Evolutionary conservation across 2,888 invertebrate genomes (phyloP).

Genomic region (Imbricaverruca yamaguchii): DNA sequence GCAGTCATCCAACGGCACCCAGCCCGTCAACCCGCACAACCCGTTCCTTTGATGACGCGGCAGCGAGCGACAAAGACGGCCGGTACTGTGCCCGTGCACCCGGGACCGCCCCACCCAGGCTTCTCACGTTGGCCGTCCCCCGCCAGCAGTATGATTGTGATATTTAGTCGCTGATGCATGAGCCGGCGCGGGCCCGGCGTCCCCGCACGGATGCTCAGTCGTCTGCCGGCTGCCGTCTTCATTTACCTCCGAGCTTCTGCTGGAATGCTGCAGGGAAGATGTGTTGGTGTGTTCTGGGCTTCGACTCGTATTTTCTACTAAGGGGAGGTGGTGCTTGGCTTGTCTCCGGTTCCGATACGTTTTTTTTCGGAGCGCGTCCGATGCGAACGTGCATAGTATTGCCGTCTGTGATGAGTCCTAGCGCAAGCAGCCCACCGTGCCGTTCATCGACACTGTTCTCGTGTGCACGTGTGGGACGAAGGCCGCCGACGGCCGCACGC

Average conservation of each 20-base stretch:
- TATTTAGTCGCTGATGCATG: background rate
- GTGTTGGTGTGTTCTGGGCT: background rate
- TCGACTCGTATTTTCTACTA: background rate
- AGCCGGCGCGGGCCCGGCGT: background rate
- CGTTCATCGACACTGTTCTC: too few species aligned
- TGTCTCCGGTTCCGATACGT: too few species aligned
- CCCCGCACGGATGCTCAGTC: background rate
- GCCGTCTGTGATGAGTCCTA: too few species aligned
- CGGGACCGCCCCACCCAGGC: too few species aligned
- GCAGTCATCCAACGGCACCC: background rate
- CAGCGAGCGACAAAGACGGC: background rate
- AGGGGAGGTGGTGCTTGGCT: background rate
- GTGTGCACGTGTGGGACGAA: too few species aligned
- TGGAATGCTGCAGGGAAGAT: background rate
- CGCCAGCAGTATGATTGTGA: slow-evolving; percentile 1
- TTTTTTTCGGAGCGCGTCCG: too few species aligned
- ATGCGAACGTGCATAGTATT: too few species aligned
- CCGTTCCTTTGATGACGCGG: slow-evolving; percentile 11
- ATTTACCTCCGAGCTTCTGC: background rate
- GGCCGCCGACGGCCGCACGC: too few species aligned
- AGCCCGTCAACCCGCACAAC: slow-evolving; percentile 11
- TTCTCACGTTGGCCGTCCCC: background rate
- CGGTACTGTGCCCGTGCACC: too few species aligned
- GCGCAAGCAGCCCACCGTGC: too few species aligned
- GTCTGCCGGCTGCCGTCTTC: background rate